Evolutionary conservation across 2,113 vertebrate genomes (phyloP).

Genomic region (Tachuris rubrigastra): DNA sequence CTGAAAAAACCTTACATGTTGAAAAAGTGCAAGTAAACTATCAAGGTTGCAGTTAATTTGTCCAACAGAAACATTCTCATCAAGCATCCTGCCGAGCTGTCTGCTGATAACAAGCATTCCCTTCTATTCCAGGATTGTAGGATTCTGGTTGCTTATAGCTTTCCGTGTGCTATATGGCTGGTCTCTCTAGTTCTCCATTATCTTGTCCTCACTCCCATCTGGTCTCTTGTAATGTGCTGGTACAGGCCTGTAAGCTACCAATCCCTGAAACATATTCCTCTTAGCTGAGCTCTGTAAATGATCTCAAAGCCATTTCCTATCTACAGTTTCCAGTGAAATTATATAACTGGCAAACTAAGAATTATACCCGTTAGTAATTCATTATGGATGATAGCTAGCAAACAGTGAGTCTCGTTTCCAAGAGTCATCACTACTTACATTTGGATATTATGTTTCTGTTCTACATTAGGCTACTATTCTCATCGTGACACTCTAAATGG

Average conservation of each 20-base stretch:
- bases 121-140: background rate
- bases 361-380: background rate
- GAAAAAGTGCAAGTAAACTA: background rate
- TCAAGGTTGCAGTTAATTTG: background rate
- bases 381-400: accelerated
- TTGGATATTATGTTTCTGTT: background rate
- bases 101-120: background rate
- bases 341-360: background rate
- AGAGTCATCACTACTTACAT: background rate
- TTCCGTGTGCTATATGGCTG: background rate
- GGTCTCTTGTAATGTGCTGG: background rate
- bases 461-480: slow-evolving; percentile 88
- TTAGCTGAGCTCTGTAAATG: background rate
- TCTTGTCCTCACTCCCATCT: background rate
- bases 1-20: background rate
- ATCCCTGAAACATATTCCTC: background rate
- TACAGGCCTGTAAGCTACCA: background rate
- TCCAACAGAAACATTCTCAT: background rate
- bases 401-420: background rate
- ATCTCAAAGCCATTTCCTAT: background rate
- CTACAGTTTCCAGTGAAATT: background rate
- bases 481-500: slow-evolving; percentile 88
- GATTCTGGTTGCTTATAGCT: background rate
- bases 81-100: background rate
- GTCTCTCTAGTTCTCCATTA: background rate